Conservation (phyloP, 92 coral and sea anemone genomes). For the Zoanthus gigantus region DNA sequence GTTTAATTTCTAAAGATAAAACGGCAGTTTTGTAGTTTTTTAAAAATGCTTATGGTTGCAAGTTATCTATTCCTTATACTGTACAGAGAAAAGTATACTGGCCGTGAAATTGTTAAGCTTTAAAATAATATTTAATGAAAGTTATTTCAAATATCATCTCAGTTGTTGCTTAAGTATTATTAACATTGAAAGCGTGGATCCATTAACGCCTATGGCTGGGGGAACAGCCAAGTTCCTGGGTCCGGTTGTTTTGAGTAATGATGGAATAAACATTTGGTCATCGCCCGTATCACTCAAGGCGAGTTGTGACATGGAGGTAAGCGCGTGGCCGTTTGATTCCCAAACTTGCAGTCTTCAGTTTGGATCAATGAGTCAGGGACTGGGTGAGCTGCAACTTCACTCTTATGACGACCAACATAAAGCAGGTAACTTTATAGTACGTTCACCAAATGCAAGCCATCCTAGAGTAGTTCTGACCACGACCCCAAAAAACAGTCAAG, state of each 20-base stretch:
- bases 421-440: background rate
- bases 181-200: background rate
- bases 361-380: slow-evolving; percentile 87
- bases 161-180: too few species aligned
- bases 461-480: too few species aligned
- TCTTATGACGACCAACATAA: slow-evolving; percentile 36
- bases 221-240: slow-evolving; percentile 32
- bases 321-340: slow-evolving; percentile 77
- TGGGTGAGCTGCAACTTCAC: slow-evolving; percentile 53
- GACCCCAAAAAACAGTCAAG: too few species aligned
- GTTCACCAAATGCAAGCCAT: too few species aligned
- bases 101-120: too few species aligned
- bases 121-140: too few species aligned
- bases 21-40: too few species aligned
- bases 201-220: slow-evolving; percentile 28
- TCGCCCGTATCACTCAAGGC: slow-evolving; percentile 86
- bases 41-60: too few species aligned
- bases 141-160: too few species aligned
- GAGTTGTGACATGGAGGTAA: slow-evolving; percentile 77
- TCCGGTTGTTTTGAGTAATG: slow-evolving; percentile 23
- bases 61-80: too few species aligned
- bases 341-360: slow-evolving; percentile 77
- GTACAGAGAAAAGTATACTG: too few species aligned
- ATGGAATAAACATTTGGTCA: slow-evolving; percentile 65
- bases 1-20: too few species aligned